These are phyloP conservation scores for Hydrotaea cyrtoneurina DNA, from an alignment of 2,888 invertebrate species.

Conservation along the genomic window DNA sequence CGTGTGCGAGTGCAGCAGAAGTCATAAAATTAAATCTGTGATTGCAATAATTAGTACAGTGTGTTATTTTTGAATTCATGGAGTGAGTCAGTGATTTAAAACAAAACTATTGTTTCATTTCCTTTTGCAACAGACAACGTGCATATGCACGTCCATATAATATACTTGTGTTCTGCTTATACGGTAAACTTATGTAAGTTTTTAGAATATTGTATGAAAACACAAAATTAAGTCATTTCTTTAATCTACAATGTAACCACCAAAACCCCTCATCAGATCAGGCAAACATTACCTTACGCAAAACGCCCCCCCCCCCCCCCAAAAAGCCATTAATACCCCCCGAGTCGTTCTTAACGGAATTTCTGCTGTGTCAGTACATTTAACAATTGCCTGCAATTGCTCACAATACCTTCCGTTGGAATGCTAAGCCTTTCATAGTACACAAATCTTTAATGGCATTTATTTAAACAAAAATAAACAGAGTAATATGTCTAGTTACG, in stretches of 20 bases:
- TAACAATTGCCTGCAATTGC: background rate
- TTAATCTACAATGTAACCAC: too few relatives aligned
- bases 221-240: too few relatives aligned
- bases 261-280: too few relatives aligned
- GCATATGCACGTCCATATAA: background rate
- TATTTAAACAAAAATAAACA: background rate
- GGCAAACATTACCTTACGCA: background rate
- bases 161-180: background rate
- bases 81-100: background rate
- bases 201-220: background rate
- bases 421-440: background rate
- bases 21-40: background rate
- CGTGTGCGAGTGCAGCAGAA: background rate
- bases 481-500: too few relatives aligned
- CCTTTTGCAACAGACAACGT: background rate
- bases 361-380: background rate
- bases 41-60: background rate
- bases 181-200: background rate
- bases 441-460: background rate
- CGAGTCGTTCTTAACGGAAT: background rate
- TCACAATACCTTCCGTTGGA: background rate
- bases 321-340: background rate
- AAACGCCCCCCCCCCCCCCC: too few relatives aligned
- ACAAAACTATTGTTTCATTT: constrained; percentile 1
- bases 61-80: background rate